Base-by-base conservation (phyloP, 2,888 invertebrate species). In the Philaethria dido region DNA sequence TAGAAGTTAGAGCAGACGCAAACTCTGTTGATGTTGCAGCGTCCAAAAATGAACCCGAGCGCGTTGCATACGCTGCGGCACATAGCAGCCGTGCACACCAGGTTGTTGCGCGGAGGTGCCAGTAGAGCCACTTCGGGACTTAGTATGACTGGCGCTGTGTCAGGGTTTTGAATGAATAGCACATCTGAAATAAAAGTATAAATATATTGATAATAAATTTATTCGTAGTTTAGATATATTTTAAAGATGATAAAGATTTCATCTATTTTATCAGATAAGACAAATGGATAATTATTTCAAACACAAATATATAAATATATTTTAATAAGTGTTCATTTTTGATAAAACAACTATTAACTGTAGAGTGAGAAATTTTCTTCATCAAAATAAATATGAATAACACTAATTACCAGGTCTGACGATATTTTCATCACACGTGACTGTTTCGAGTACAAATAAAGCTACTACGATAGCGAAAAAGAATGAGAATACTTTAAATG, bases 31-130 rank as follows among this genome's bases (percentile, higher is more conserved):
- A 18, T 4, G 22, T 63, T 69, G 44, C 69, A 69, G 16, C 66
- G 66, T 18, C 63, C 60, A n/a, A 55, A 60, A 13, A 33, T 62
- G 44, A 29, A 66, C 47, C 60, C 33, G n/a, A 66, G 54, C 13
- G 62, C 63, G n/a, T 45, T 29, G n/a, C 66, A 69, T 22, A 69
- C 29, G 39, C 55, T 60, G 18, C 22, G 55, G 33, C 66, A 69
- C 45, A 55, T 47, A 3, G 60, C 47, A 6, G 62, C 62, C 36
- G 66, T 69, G 63, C 66, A 69, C n/a, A 60, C 16, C 6, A 16
- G 54, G 52, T 60, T 59, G 13, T 33, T 39, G 2, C 33, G 33
- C 0, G n/a, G n/a, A n/a, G 0, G 16, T 13, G 52, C 16, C 0
- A 16, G 9, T 18, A 52, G 22, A 52, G 52, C 33, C 52, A 5